Evolutionary conservation across 2,888 invertebrate genomes (phyloP).

Genomic region (Sminthurinus aureus): DNA sequence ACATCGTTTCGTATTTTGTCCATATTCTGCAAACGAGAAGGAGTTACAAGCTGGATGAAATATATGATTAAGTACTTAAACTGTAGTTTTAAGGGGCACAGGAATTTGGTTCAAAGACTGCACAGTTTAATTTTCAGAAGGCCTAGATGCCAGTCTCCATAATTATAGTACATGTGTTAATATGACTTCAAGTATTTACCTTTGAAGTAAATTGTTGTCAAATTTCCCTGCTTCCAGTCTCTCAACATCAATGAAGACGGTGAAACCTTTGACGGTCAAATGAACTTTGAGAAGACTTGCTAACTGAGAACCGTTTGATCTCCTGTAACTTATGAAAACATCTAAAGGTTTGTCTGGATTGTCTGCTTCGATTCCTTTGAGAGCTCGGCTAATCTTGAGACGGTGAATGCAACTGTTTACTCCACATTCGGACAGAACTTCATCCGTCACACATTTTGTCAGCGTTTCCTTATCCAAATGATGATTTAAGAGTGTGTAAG

Average conservation of each 20-base stretch:
- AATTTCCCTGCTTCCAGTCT: conserved; percentile 98
- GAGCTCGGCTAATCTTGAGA: conserved; percentile 85
- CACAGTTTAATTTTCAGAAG: too few relatives aligned
- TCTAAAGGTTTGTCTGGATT: conserved; percentile 89
- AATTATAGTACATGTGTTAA: too few relatives aligned
- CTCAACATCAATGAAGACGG: conserved; percentile 98
- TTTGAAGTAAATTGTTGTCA: conserved; percentile 95
- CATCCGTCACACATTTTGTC: conserved; percentile 74
- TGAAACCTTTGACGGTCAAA: conserved; percentile 91
- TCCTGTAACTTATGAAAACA: conserved; percentile 96
- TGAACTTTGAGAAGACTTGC: conserved; percentile 96
- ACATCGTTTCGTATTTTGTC: too few relatives aligned
- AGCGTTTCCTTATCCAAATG: conserved; percentile 93
- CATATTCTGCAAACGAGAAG: too few relatives aligned
- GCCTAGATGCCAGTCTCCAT: too few relatives aligned
- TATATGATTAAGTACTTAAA: too few relatives aligned
- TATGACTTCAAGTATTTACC: too few relatives aligned
- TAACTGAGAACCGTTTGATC: conserved; percentile 96
- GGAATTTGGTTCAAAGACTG: too few relatives aligned
- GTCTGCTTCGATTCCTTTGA: conserved; percentile 70
- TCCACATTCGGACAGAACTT: conserved; percentile 87
- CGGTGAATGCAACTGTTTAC: conserved; percentile 95
- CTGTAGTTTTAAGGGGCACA: too few relatives aligned
- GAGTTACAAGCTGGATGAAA: too few relatives aligned
- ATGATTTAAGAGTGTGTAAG: conserved; percentile 94